Base-by-base conservation (phyloP, 2,888 invertebrate genomes). In the Automeris io region DNA sequence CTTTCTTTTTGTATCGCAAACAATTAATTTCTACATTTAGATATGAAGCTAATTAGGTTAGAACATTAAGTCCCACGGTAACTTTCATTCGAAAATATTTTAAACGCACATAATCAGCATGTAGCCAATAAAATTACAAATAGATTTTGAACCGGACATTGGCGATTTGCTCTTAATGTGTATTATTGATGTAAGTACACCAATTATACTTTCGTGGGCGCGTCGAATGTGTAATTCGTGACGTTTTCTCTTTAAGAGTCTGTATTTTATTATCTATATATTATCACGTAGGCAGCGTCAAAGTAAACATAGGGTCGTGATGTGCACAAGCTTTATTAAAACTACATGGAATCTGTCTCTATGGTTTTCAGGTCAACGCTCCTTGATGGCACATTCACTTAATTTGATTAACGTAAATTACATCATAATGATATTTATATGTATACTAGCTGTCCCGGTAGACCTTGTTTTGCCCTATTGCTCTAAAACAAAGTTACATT, bases 301-400 rank as follows among this genome's bases (percentile, higher is more conserved):
- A 16, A 5, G 29, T 29, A 29, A 29, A 29, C 16, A 29, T n/a
- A n/a, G n/a, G n/a, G n/a, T 29, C 29, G 16, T 29, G 29, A 29
- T 5, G 9, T 29, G 16, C 29, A 16, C 29, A 16, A 13, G 16
- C 16, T 16, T 29, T 16, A 16, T n/a, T n/a, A n/a, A n/a, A 3
- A 19, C 5, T 16, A 16, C 16, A n/a, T 29, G 29, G 29, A 55
- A 51, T 43, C 42, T 33, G 23, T 32, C 39, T 33, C 33, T 54
- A 54, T n/a, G n/a, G n/a, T n/a, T n/a, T n/a, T n/a, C n/a, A n/a
- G n/a, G n/a, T n/a, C n/a, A n/a, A n/a, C n/a, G n/a, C n/a, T n/a
- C n/a, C n/a, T n/a, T n/a, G n/a, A n/a, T n/a, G n/a, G n/a, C n/a
- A n/a, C n/a, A n/a, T n/a, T n/a, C n/a, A n/a, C n/a, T n/a, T n/a